Base-by-base conservation (phyloP, 2,113 vertebrate genomes). In the Argyrosomus japonicus region DNA sequence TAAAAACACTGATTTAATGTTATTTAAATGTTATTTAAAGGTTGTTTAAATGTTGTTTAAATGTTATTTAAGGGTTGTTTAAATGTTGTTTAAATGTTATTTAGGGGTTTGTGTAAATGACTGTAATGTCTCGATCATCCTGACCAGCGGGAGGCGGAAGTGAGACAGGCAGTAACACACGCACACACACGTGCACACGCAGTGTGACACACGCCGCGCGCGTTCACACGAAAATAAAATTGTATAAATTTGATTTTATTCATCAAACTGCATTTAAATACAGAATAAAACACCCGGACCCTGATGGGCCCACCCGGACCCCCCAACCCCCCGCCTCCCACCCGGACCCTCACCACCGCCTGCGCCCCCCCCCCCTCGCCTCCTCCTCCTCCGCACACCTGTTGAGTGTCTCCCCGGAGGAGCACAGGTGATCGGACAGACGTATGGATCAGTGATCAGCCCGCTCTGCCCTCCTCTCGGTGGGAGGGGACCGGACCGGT, bases 401-500 rank as follows among this genome's bases (percentile, higher is more conserved):
- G 74, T 54, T 23, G 19, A 40, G 5, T 3, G 9, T 12, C 4
- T 3, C 25, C 27, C 40, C 10, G 15, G 17, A 23, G 21, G 56
- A 29, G 10, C 4, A 9, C 77, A 85, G 79, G 75, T 85, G 79
- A 19, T 58, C 18, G 43, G 27, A 21, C 48, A 36, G 43, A 2
- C 18, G 36, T 56, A 4, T 21, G 58, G 75, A 77, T 68, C 43
- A 11, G 23, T 68, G 40, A 65, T 43, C 9, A 21, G 40, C 1
- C 18, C 32, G 15, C 13, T 4, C 13, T 2, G 18, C 23, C 0
- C 57, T 0, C 36, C 17, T 23, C 29, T n/a, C 1, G 1, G 56
- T 11, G 51, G 64, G 75, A 47, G 73, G 48, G 51, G 60, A n/a
- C 36, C 69, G 73, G 69, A n/a, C 36, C 69, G 73, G 69, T 21